Evolutionary conservation across 2,888 invertebrate genomes (phyloP), one percentile per base, ranked within the genome.

Genomic region (Axea sp.): DNA sequence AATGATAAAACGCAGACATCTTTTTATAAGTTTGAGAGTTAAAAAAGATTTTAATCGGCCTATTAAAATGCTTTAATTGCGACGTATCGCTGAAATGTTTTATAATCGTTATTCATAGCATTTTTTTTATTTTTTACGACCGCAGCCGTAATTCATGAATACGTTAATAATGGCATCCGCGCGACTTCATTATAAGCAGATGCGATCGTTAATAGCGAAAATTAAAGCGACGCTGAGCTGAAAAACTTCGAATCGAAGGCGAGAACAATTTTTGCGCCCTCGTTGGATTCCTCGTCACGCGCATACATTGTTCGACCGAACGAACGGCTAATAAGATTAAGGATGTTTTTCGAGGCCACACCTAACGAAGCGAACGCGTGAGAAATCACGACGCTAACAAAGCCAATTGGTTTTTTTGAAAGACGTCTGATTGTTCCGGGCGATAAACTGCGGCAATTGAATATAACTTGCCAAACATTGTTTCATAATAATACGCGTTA

Each of bases 81-180:
- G 28, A 41, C 28, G 26, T 67, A 57, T 65, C 31, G 28, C 33
- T 57, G 49, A 55, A 65, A 60, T 35, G 31, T 49, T 59, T 60
- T 37, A 64, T 64, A 65, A 60, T 60, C 65, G 60, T 65, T 53
- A 73, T 53, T 73, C 41, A 64, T 43, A 57, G 51, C 33, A 22
- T 8, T 43, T 43, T 33, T 8, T 39, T 43, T 33, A 14, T 30
- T 65, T 73, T 65, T 72, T 65, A 14, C 65, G 9, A 28, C 14
- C 14, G 51, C 65, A 14, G 33, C 14, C 14, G 51, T 39, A 51
- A 55, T 62, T 67, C 62, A 65, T 65, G 73, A 73, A 73, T 73
- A 73, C 60, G 55, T 49, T 53, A 73, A 73, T 73, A 9, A 51
- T 14, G 12, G 57, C 12, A 41, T 57, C 51, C 26, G n/a, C 35